A percentile compares a stretch with the other conserved stretches of the same genome.
Evolutionary conservation across 2,888 invertebrate species (phyloP).

Genomic region (Clivina fossor): DNA sequence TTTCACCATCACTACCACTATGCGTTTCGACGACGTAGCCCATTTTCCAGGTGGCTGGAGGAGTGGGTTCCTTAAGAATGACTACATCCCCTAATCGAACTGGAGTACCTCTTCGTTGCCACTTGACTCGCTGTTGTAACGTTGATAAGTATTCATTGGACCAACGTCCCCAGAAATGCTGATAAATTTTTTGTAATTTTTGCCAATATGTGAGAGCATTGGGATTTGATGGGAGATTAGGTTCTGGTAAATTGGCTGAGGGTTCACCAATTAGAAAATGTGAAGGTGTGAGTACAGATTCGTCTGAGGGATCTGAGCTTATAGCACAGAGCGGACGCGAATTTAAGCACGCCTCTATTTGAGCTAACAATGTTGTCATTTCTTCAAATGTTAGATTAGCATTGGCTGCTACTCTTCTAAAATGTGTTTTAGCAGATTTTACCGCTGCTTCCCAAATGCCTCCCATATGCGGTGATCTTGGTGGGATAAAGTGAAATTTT

Average conservation of each 20-base stretch:
- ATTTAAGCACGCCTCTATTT: slow-evolving; percentile 35
- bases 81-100: neutral
- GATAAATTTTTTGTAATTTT: neutral
- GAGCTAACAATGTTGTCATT: slow-evolving; percentile 32
- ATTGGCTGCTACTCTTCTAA: slow-evolving; percentile 17
- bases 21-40: slow-evolving; percentile 2
- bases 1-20: slow-evolving; percentile 8
- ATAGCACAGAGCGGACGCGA: slow-evolving; percentile 34
- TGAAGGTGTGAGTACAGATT: slow-evolving; percentile 29
- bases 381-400: slow-evolving; percentile 41
- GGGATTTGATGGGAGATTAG: neutral
- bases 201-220: slow-evolving; percentile 2
- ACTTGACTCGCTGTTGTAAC: slow-evolving; percentile 2
- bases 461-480: slow-evolving; percentile 40
- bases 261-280: slow-evolving; percentile 34
- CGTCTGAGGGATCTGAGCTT: slow-evolving; percentile 36
- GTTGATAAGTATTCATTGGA: neutral
- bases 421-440: slow-evolving; percentile 41
- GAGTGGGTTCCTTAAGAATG: slow-evolving; percentile 1
- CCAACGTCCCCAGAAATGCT: slow-evolving; percentile 1
- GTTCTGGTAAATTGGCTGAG: slow-evolving; percentile 25
- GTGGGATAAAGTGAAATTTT: slow-evolving; percentile 41
- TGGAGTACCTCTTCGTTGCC: neutral
- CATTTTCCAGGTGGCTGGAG: neutral
- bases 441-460: slow-evolving; percentile 43